phyloP scores from a whole-genome alignment of 2,797 vertebrate genomes.

The Masticophis lateralis region DNA sequence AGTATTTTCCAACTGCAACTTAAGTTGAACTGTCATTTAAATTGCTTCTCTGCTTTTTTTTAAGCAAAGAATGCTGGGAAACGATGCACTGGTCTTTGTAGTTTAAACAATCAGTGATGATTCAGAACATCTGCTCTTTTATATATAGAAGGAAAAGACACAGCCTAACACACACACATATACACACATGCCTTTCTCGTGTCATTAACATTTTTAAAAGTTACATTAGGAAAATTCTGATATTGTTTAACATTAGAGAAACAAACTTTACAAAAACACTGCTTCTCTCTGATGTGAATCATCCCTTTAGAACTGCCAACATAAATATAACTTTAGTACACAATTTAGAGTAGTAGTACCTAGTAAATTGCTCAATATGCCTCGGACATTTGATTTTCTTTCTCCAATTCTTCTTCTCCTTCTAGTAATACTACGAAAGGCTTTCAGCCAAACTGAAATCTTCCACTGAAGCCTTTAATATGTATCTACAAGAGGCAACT shows the following conservation, averaged over 20 bases:
- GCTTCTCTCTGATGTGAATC: slow-evolving; percentile 81
- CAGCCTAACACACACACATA: not conserved
- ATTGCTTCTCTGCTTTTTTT: not conserved
- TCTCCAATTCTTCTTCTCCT: not conserved
- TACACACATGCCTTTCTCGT: slow-evolving; percentile 37
- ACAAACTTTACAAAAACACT: slow-evolving; percentile 46
- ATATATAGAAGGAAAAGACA: slow-evolving; percentile 8
- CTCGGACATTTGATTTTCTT: slow-evolving; percentile 50
- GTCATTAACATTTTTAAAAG: slow-evolving; percentile 47
- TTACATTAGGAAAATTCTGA: slow-evolving; percentile 50
- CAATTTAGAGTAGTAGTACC: slow-evolving; percentile 70
- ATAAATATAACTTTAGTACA: slow-evolving; percentile 74
- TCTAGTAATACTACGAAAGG: not conserved
- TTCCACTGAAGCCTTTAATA: slow-evolving; percentile 39
- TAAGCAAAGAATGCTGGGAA: not conserved
- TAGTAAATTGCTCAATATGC: slow-evolving; percentile 52
- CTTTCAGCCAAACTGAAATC: slow-evolving; percentile 37
- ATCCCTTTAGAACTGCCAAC: slow-evolving; percentile 79
- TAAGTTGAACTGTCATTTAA: not conserved
- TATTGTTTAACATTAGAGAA: slow-evolving; percentile 33
- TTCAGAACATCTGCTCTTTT: not conserved
- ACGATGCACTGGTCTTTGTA: not conserved
- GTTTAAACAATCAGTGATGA: not conserved
- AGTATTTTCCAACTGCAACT: not conserved
- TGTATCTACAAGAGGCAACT: slow-evolving; percentile 36